Evolutionary conservation across 2,888 invertebrate genomes (phyloP).

Genomic region (Baccha elongata): DNA sequence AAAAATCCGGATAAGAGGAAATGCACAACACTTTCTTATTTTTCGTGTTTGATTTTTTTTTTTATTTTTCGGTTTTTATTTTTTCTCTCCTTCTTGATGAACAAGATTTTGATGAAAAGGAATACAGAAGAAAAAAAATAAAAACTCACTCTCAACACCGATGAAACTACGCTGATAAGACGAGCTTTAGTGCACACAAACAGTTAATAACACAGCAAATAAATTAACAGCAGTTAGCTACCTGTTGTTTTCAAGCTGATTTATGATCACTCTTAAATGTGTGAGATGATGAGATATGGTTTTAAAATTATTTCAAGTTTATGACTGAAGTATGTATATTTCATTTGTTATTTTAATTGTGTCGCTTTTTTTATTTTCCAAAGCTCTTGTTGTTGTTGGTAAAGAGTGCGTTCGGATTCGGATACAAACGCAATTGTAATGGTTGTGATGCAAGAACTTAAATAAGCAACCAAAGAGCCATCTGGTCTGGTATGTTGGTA

Average conservation of each 20-base stretch:
- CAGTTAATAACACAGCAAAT: conserved; percentile 73
- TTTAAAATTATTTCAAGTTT: conserved; percentile 72
- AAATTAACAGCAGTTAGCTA: conserved; percentile 74
- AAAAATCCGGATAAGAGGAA: conserved; percentile 51
- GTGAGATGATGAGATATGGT: conserved; percentile 73
- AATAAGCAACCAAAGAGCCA: conserved; percentile 47
- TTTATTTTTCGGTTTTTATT: conserved; percentile 11
- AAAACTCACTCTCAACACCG: conserved; percentile 60
- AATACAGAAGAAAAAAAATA: conserved; percentile 8
- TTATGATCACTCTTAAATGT: conserved; percentile 70
- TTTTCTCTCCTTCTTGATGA: conserved; percentile 23
- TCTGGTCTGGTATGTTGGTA: conserved; percentile 23
- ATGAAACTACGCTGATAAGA: conserved; percentile 68
- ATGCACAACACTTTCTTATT: conserved; percentile 65
- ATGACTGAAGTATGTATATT: conserved; percentile 51
- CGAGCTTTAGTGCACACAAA: conserved; percentile 67
- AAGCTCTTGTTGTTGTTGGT: conserved; percentile 24
- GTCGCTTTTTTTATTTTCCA: conserved; percentile 49
- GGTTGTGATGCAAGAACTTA: conserved; percentile 65
- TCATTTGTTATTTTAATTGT: conserved; percentile 55
- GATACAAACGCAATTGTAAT: conserved; percentile 57
- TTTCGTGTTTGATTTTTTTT: conserved; percentile 20
- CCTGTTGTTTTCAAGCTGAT: conserved; percentile 71
- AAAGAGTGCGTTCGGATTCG: conserved; percentile 55
- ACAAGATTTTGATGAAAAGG: conserved; percentile 44